A percentile compares a stretch with the other conserved stretches of the same genome.
Evolutionary conservation across 2,797 vertebrate species (phyloP).

Genomic region (Tympanoctomys barrerae): DNA sequence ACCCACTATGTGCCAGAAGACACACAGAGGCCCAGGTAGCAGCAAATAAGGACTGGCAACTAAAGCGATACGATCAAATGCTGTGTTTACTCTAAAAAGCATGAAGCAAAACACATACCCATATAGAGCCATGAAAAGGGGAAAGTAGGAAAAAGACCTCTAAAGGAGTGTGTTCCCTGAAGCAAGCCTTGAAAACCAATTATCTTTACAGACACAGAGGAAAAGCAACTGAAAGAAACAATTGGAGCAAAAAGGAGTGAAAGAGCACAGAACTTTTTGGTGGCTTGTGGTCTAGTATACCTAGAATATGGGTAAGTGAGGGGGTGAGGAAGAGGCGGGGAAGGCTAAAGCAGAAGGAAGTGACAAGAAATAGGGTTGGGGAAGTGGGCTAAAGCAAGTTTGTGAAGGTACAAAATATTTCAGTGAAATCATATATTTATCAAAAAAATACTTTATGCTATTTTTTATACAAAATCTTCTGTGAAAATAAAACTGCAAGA

Average conservation of each 20-base stretch:
- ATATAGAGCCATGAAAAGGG: neutral
- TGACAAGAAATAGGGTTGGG: constrained; percentile 63
- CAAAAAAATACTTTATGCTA: neutral
- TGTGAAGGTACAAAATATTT: constrained; percentile 20
- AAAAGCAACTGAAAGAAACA: constrained; percentile 15
- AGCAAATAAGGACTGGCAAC: neutral
- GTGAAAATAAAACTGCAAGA: constrained; percentile 9
- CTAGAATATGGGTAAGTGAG: neutral
- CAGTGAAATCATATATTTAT: neutral
- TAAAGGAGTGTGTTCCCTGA: neutral
- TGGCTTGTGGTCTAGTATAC: constrained; percentile 64
- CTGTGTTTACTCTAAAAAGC: neutral
- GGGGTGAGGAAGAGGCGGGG: neutral
- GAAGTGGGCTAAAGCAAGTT: constrained; percentile 66
- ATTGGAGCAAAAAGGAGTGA: constrained; percentile 33
- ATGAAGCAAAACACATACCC: neutral
- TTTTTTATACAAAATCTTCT: neutral
- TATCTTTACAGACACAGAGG: constrained; percentile 1
- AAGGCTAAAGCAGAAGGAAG: constrained; percentile 70
- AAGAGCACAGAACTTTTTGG: constrained; percentile 56
- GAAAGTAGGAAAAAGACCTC: neutral
- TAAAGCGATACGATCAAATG: neutral
- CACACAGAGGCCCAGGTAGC: neutral
- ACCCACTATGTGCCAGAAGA: neutral
- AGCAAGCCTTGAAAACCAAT: neutral